Base-by-base conservation (phyloP, 1,140 invertebrate species). In the Ylistrum balloti region DNA sequence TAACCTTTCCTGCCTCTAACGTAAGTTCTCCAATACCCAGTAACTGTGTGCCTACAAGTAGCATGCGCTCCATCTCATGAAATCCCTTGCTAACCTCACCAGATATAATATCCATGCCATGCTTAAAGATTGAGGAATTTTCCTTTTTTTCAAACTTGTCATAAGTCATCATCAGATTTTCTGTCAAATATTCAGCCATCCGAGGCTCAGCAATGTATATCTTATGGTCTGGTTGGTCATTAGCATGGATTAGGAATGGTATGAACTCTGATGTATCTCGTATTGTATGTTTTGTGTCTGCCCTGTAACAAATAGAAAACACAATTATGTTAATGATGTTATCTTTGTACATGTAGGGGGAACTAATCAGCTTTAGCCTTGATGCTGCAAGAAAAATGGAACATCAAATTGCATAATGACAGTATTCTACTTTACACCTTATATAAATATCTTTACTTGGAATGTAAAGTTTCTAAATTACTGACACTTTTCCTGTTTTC, bases 11-110 rank as follows among this genome's bases (percentile, higher is more conserved):
- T 41, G 91, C 92, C n/a, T 95, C 94, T 10, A 95, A 89, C 10
- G 92, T 91, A 0, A 96, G 28, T 91, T 95, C 92, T 17, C 96
- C 96, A 13, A 96, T 91, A 10, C 94, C 96, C 2, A 96, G 91
- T 17, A 96, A 33, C 11, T 89, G 89, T 15, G 95, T 95, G 15
- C 95, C 95, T 33, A 95, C 93, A 10, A 93, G 41, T 33, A 96
- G 90, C 94, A 96, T 96, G 86, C 93, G 90, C 90, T 96, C 96
- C 34, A 93, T 94, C 88, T 96, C 94, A 35, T 96, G 96, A 48
- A 95, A 92, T 1, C 96, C 96, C 88, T 95, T 95, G 9, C 90
- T 91, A 0, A 95, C 93, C 22, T 96, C 95, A 10, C 95, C 95
- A 87, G 94, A 94, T 10, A 96, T 86, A 33, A 94, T 91, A 74